Base-by-base conservation (phyloP, 1,140 invertebrate species). In the Battus philenor region DNA sequence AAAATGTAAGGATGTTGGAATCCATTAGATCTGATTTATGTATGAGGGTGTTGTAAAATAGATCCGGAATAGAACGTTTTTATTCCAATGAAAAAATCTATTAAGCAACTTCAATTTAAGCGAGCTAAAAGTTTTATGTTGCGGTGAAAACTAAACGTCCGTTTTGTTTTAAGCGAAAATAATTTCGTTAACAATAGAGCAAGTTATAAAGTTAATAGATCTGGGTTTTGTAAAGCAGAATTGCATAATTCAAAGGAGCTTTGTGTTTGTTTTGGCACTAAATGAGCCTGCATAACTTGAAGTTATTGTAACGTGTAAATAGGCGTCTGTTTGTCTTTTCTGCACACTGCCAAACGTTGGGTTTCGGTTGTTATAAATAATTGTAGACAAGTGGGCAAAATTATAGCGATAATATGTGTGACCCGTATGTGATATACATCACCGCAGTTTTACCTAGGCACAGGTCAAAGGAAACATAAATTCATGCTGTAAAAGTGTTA, bases 261-360 rank as follows among this genome's bases (percentile, higher is more conserved):
- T 41, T 41, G 38, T 41, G 24, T 26, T 41, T 29, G 29, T 15
- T 22, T 41, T 41, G n/a, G 3, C 24, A 29, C 22, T 41, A 18
- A 15, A 41, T n/a, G 24, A 27, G 11, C 38, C 24, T 41, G 12
- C 15, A 29, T 29, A 41, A 41, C 29, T 29, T 27, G 17, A 9
- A 33, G 36, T 39, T 41, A n/a, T 41, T 27, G 38, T 39, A 4
- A 39, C n/a, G 20, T 41, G 38, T 27, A 41, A 41, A 41, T 10
- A 41, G 38, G 4, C 6, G 24, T 41, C 17, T 41, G 15, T 41
- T 27, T 41, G 15, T 27, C n/a, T 41, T 27, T 2, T 41, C 15
- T 27, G 16, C 13, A 17, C 12, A 6, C 26, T 27, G 3, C 24
- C 2, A 18, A 30, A 30, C n/a, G n/a, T n/a, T n/a, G n/a, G n/a